These are phyloP conservation scores for Peromyscus leucopus DNA, from an alignment of 2,113 vertebrate genomes.

Conservation along the genomic window DNA sequence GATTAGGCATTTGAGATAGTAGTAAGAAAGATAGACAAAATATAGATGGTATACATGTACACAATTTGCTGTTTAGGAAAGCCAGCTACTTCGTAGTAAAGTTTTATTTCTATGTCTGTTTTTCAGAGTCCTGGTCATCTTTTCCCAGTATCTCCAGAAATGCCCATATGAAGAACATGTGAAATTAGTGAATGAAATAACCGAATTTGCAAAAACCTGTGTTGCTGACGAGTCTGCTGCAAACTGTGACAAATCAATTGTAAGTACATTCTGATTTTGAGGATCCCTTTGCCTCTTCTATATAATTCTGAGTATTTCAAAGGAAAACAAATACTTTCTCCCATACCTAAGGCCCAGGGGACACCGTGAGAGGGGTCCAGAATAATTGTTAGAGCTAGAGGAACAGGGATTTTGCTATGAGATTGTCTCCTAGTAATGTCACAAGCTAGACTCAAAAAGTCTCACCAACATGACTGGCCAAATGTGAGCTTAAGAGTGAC, in stretches of 20 bases:
- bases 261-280: conserved; percentile 72
- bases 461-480: not conserved
- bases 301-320: not conserved
- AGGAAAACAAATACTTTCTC: not conserved
- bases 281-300: not conserved
- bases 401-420: not conserved
- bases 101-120: not conserved
- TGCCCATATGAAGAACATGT: conserved; percentile 75
- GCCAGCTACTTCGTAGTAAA: not conserved
- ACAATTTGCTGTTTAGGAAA: not conserved
- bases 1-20: not conserved
- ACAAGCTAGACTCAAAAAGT: not conserved
- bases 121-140: conserved; percentile 82
- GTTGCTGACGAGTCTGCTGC: conserved; percentile 76
- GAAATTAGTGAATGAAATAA: conserved; percentile 79
- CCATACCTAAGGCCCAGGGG: not conserved
- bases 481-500: not conserved
- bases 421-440: not conserved
- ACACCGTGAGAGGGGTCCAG: not conserved
- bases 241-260: conserved; percentile 82
- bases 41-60: not conserved
- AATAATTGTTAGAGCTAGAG: not conserved
- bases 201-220: conserved; percentile 84
- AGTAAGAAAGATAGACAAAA: not conserved
- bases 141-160: conserved; percentile 86